Base-by-base conservation (phyloP, 2,797 vertebrate species). In the Calcarius lapponicus region DNA sequence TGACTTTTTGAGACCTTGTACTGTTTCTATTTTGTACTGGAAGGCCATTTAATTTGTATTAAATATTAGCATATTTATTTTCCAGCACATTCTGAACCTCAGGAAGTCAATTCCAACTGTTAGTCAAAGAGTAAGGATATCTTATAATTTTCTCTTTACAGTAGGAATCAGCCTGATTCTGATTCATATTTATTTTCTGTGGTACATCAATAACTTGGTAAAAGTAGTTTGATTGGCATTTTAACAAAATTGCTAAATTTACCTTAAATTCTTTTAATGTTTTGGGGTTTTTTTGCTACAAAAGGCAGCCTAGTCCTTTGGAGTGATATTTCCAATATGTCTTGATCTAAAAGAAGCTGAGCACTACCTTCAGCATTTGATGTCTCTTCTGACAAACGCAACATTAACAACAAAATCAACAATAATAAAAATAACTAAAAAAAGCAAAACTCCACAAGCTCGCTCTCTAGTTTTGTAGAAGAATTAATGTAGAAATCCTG, bases 31-130 rank as follows among this genome's bases (percentile, higher is more conserved):
- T 87, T 90, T 74, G 28, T 65, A 69, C 64, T 91, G 18, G 93
- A 79, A 92, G 93, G 57, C 57, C 81, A 94, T 64, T 96, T 97
- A 89, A 96, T 86, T 73, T 90, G 20, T n/a, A 80, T 79, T 91
- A 38, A 73, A 4, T 69, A 65, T 90, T 51, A 79, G 4, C 2
- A 32, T 74, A 66, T 86, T 80, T 94, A 47, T 91, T 87, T 92
- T 76, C 78, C n/a, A 89, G 25, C 21, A 71, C 40, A 58, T 53
- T 93, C 61, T 51, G 91, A 95, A 91, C 61, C 28, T 93, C 79
- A 91, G 82, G 38, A 86, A 87, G 62, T 40, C 19, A 86, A 65
- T 87, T 72, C 8, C 60, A 73, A 60, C 26, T 16, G 13, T 83
- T 48, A 32, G 21, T 65, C 38, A 69, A 82, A 91, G 32, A 43